These are phyloP conservation scores for Himalopsyche japonica DNA, from an alignment of 2,888 invertebrate genomes.

Conservation along the genomic window DNA sequence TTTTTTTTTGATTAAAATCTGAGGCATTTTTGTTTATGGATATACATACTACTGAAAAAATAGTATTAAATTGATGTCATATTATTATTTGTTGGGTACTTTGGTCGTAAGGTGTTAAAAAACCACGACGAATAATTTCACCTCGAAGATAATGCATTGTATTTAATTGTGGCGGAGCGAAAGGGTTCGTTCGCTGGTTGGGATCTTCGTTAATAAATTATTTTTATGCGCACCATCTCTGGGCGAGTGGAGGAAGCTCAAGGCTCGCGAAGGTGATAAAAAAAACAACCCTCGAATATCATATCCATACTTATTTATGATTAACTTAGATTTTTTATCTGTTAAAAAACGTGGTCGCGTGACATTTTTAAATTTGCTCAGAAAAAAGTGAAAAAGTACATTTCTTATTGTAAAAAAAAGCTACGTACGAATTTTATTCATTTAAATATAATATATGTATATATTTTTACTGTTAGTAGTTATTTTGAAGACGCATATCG, in stretches of 20 bases:
- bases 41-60: too few relatives aligned
- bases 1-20: too few relatives aligned
- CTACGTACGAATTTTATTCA: too few relatives aligned
- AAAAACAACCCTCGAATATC: constrained; percentile 22
- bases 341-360: neutral
- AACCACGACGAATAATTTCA: constrained; percentile 21
- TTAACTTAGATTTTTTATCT: constrained; percentile 2
- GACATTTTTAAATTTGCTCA: neutral
- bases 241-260: constrained; percentile 22
- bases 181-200: constrained; percentile 30
- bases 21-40: too few relatives aligned
- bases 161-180: constrained; percentile 25
- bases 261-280: constrained; percentile 16
- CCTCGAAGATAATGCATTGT: constrained; percentile 35
- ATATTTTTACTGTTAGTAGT: too few relatives aligned
- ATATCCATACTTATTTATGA: constrained; percentile 31
- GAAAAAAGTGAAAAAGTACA: too few relatives aligned
- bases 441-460: too few relatives aligned
- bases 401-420: too few relatives aligned
- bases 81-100: too few relatives aligned
- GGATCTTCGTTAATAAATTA: constrained; percentile 38
- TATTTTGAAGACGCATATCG: too few relatives aligned
- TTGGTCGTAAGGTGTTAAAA: constrained; percentile 6
- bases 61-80: too few relatives aligned
- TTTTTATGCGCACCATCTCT: constrained; percentile 35